Base-by-base conservation (phyloP, 92 coral and sea anemone genomes). In the Palythoa caribaeorum region DNA sequence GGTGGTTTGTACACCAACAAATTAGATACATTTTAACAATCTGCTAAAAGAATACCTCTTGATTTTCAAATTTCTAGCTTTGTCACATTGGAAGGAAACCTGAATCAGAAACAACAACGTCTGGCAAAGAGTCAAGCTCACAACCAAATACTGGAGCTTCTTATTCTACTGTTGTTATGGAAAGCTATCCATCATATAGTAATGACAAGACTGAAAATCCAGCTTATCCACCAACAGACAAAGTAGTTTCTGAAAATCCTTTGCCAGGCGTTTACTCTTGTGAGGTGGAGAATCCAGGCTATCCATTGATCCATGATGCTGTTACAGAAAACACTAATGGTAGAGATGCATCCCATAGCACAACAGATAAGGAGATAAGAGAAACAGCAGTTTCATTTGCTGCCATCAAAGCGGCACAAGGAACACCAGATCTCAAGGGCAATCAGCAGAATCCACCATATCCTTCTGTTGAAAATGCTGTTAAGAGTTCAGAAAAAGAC, bases 251-350 rank as follows among this genome's bases (percentile, higher is more conserved):
- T 71, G 47, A 71, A 10, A 37, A 71, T 37, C 17, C n/a, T 17
- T 66, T 28, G 38, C 38, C 10, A n/a, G 48, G 6, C 3, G 48
- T 44, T 44, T 57, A 13, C 65, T 73, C 87, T 17, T 80, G 17
- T 36, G 39, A 28, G 6, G 71, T 62, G 47, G 50, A 52, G 47
- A 54, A 54, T 35, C 66, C 48, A n/a, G 71, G 37, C 13, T 79
- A 79, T 60, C 84, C 84, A 79, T 14, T 16, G 72, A 39, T 57
- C 40, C 53, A 50, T 14, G 87, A 83, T 38, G 87, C 87, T n/a
- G 87, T 83, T 9, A 65, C 6, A 65, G 35, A 65, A 2, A 21
- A 65, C 10, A 17, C 0, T 65, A 44, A 44, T 2, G 50, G 50
- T 8, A 44, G 50, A 44, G 50, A 44, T 0, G 50, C 50, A 8